phyloP scores from a whole-genome alignment of 2,888 invertebrate genomes.

The Nemurella pictetii region DNA sequence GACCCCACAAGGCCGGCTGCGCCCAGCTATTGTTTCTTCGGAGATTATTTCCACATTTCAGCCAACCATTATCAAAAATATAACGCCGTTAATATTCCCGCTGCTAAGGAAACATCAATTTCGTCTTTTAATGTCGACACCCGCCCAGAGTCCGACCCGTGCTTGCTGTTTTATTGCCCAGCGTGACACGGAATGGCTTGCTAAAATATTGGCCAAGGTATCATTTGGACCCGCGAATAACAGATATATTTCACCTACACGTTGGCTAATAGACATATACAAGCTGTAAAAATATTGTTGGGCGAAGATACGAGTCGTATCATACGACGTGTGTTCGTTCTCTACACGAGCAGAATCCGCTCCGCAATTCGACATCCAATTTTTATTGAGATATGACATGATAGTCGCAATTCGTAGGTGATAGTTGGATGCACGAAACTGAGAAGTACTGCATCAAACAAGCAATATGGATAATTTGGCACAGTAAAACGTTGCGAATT shows the following conservation, averaged over 20 bases:
- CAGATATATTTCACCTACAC: neutral
- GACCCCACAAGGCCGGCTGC: neutral
- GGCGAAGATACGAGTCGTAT: neutral
- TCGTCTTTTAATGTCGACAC: slow-evolving; percentile 18
- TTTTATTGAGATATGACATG: too few species aligned
- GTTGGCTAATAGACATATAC: neutral
- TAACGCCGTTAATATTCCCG: slow-evolving; percentile 34
- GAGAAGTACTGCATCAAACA: too few species aligned
- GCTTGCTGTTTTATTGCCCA: slow-evolving; percentile 24
- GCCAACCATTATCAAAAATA: slow-evolving; percentile 27
- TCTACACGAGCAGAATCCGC: too few species aligned
- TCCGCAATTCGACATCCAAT: too few species aligned
- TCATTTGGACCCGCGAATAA: neutral
- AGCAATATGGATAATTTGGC: too few species aligned
- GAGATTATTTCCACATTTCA: slow-evolving; percentile 27
- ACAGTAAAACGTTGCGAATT: too few species aligned
- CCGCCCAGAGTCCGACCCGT: slow-evolving; percentile 3
- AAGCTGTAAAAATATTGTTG: neutral
- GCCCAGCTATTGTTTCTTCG: neutral
- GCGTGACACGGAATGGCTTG: slow-evolving; percentile 28
- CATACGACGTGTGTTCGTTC: neutral
- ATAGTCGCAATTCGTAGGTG: too few species aligned
- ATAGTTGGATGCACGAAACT: too few species aligned
- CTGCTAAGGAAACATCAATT: slow-evolving; percentile 32
- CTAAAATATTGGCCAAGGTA: neutral